Evolutionary conservation across 2,888 invertebrate genomes (phyloP), one percentile per base, ranked within the genome.

Genomic region (Salpingus planirostris): DNA sequence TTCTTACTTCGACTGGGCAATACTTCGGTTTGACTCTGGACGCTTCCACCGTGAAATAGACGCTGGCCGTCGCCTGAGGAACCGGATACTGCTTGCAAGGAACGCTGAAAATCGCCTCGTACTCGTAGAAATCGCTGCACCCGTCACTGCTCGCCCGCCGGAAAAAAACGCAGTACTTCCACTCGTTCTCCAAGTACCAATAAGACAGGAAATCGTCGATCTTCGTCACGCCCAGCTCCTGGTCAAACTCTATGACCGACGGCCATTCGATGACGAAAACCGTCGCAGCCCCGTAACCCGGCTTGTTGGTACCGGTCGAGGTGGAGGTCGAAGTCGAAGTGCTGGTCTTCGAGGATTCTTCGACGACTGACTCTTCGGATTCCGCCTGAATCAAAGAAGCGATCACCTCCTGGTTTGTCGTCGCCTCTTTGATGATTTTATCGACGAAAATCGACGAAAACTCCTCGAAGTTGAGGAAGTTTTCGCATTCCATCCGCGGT

Each of bases 1-100:
- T 7, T 5, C 5, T 23, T 29, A 44, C 42, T 14, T 44, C 40
- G 2, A 44, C 43, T 3, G 31, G 27, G 25, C 46, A 46, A 23
- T 34, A 11, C 11, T 5, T 6, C 1, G 43, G 38, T 27, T 31
- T 41, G 2, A 43, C 30, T 28, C 38, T 33, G 2, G 43, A 44
- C n/a, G 43, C 31, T 21, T 47, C 44, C 10, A 33, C 33, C 3
- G 22, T 30, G 26, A 47, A 47, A 23, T 22, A 47, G 3, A 44
- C 23, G 15, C 38, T 38, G 1, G 37, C 46, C 2, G 43, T 43
- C 1, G 40, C 44, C 32, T 47, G 47, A 5, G 38, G 27, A n/a
- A 47, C 31, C 7, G 47, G 47, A 26, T 45, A 47, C 13, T 33
- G 34, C 11, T 36, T 36, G 3, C 42, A 40, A 2, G 47, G 47